Base-by-base conservation (phyloP, 2,888 invertebrate genomes). In the Epistrophe grossulariae region DNA sequence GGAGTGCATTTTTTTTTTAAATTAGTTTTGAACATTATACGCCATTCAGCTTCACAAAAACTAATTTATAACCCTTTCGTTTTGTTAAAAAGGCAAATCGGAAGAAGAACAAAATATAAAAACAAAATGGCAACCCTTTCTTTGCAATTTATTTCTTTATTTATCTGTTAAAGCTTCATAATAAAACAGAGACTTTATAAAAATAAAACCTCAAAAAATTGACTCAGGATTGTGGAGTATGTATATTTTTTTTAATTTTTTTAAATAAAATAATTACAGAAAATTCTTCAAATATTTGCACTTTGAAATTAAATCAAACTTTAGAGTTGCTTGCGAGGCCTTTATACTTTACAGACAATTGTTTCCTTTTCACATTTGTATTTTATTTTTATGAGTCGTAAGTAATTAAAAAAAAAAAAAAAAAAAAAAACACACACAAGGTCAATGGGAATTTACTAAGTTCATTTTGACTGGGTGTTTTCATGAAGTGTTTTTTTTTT, bases 401-500 rank as follows among this genome's bases (percentile, higher is more conserved):
- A 19, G n/a, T 11, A 17, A 1, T 10, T 28, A 62, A 8, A 40
- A 10, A 19, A 38, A 40, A 17, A 17, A 45, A 48, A 48, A 17
- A 64, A 45, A 28, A 24, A 1, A 24, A 24, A 24, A 24, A 24
- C 24, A 24, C 24, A 24, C 1, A 31, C 66, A 66, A 66, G 66
- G 66, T 66, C 48, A 31, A 28, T 45, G 4, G 7, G n/a, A 0
- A 31, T 48, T 13, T n/a, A 62, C 15, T 35, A 31, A 66, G n/a
- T 45, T 48, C 17, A 66, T 48, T 48, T 66, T 17, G n/a, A 4
- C 0, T 66, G 45, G 31, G 15, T 48, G n/a, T 48, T 66, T 48
- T 66, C 17, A 31, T 45, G 45, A 48, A 48, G 28, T 45, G 17
- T 66, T 66, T 66, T 66, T 48, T 66, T 66, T 66, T 66, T 48